These are phyloP conservation scores for Eulimnadia texana DNA, from an alignment of 1,140 invertebrate species.

Conservation along the genomic window DNA sequence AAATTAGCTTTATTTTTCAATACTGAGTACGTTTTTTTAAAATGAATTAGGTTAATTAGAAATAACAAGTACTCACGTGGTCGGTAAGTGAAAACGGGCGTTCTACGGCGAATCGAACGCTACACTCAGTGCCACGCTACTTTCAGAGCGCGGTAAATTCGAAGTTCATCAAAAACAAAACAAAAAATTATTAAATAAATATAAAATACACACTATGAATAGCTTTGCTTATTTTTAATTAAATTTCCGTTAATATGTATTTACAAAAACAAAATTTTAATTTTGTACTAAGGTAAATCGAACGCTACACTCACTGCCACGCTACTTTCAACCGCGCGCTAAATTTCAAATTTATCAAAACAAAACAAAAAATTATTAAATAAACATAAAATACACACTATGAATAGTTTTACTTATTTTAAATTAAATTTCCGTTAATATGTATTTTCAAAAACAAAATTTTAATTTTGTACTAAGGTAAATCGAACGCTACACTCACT, in stretches of 20 bases:
- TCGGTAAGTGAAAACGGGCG: neutral
- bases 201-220: neutral
- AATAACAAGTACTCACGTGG: neutral
- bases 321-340: neutral
- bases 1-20: neutral
- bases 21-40: too few species aligned
- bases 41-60: too few species aligned
- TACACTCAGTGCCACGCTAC: neutral
- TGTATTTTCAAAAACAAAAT: too few species aligned
- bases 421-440: neutral
- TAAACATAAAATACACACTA: neutral
- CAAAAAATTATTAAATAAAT: neutral
- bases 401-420: neutral
- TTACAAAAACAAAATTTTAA: too few species aligned
- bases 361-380: neutral
- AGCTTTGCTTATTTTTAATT: neutral
- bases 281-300: neutral
- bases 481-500: neutral
- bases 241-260: neutral
- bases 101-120: neutral
- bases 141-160: neutral
- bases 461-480: neutral
- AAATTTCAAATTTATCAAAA: neutral
- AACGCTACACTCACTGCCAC: neutral
- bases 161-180: neutral